A percentile compares a stretch with the other conserved stretches of the same genome.
phyloP scores from a whole-genome alignment of 2,113 vertebrate genomes.

The Tonatia bakeri region DNA sequence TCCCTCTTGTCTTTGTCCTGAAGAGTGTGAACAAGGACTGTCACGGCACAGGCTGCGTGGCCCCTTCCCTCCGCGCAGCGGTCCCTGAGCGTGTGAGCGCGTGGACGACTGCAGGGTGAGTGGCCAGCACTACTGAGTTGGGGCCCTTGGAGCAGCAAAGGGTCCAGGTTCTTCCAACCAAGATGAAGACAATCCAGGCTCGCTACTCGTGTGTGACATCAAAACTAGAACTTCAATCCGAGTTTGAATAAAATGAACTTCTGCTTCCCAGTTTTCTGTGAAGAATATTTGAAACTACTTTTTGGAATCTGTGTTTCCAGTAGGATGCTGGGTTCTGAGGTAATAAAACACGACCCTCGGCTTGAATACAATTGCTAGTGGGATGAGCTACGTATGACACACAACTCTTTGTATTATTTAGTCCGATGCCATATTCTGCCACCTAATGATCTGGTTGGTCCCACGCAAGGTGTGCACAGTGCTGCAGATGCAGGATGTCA shows the following conservation, averaged over 20 bases:
- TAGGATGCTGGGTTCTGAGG: not conserved
- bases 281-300: not conserved
- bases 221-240: not conserved
- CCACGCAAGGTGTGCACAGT: rapidly evolving
- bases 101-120: not conserved
- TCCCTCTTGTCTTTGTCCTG: not conserved
- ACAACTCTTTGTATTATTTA: not conserved
- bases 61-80: too few relatives aligned
- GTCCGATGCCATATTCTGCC: not conserved
- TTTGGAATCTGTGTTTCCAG: not conserved
- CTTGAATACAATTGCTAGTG: not conserved
- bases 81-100: not conserved
- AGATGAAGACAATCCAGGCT: not conserved
- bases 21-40: not conserved
- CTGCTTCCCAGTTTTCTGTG: not conserved
- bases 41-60: not conserved
- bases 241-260: not conserved
- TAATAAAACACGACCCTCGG: not conserved
- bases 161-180: not conserved
- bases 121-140: not conserved
- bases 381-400: not conserved
- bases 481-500: not conserved
- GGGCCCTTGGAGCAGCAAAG: not conserved
- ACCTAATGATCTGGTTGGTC: not conserved
- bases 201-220: not conserved